Base-by-base conservation (phyloP, 1,140 invertebrate species). In the Apolygus lucorum region DNA sequence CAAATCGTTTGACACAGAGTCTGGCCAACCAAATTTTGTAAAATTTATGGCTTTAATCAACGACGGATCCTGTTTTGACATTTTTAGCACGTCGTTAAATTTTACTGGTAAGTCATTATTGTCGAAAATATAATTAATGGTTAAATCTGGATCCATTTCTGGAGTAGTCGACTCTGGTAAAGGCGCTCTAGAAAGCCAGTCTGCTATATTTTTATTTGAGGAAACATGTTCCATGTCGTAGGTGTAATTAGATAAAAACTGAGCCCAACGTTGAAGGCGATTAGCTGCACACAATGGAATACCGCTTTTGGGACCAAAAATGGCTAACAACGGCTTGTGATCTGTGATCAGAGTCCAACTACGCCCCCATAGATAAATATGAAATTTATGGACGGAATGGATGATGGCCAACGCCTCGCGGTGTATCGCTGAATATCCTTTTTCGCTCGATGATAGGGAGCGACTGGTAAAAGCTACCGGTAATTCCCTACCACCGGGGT, bases 271-370 rank as follows among this genome's bases (percentile, higher is more conserved):
- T 63, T 78, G 77, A 22, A 80, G 22, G 28, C 78, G 29, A 42
- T 27, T 73, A 14, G 78, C 74, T 14, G 76, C 71, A 68, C 77
- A 74, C 52, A 70, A 52, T 11, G 76, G 77, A 28, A 79, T 68
- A 4, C 72, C 75, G 64, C 52, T 70, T 66, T 78, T 76, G 1
- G 74, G 70, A 2, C 77, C 76, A 71, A 82, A 82, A 28, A 83
- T 78, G 1, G 73, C 72, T 0, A 78, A 22, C 4, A 84, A 71
- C 1, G 80, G 81, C 70, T 81, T 78, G 67, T 83, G 82, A 72
- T 83, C 83, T 0, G 78, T 81, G 13, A 75, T 63, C 1, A 81
- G 59, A 0, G 73, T 70, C 72, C 80, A 81, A 29, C 73, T 65
- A 0, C 77, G 25, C 80, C 81, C 72, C 73, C 76, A 1, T 82